Evolutionary conservation across 2,888 invertebrate genomes (phyloP), one percentile per base, ranked within the genome.

Genomic region (Ochlodes sylvanus): DNA sequence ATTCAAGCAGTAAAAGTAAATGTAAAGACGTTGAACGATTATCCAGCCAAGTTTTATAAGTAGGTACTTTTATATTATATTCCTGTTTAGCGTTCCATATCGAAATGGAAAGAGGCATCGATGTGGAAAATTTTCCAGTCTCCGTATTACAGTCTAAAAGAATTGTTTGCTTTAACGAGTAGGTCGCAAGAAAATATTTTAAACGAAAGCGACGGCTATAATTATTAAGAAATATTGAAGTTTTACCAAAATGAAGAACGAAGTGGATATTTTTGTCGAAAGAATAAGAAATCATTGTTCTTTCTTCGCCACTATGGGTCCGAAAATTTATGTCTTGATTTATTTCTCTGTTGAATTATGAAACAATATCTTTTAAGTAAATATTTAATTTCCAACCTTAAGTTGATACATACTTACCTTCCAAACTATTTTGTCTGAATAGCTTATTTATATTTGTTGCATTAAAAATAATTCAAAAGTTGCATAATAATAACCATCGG

Each of bases 81-180:
- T 42, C 42, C 42, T 42, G 32, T 55, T 63, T 63, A 63, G 56
- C 56, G 44, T 63, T 32, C 32, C 55, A 44, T 63, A 44, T 15
- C 50, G 44, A 55, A 63, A 63, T 63, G 63, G 55, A 63, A 63
- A 55, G 42, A 44, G 12, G 41, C 63, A 63, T 54, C 32, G 42
- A 44, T 32, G 63, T 44, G 44, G 63, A 63, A 63, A 63, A 63
- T 62, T 52, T 41, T 52, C 21, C 61, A 61, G 34, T 34, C n/a
- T 58, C 19, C 21, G 42, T 42, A 42, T 56, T 56, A 56, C 56
- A 15, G 21, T 14, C 60, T 52, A 27, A 52, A 52, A 27, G 52
- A 52, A 52, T 52, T 52, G 52, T 52, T 52, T 52, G 52, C 21
- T 27, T 21, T 27, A 52, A 52, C 52, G 52, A 52, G 27, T 21